Conservation (phyloP, 2,888 invertebrate species). For the Mimachlamys varia region DNA sequence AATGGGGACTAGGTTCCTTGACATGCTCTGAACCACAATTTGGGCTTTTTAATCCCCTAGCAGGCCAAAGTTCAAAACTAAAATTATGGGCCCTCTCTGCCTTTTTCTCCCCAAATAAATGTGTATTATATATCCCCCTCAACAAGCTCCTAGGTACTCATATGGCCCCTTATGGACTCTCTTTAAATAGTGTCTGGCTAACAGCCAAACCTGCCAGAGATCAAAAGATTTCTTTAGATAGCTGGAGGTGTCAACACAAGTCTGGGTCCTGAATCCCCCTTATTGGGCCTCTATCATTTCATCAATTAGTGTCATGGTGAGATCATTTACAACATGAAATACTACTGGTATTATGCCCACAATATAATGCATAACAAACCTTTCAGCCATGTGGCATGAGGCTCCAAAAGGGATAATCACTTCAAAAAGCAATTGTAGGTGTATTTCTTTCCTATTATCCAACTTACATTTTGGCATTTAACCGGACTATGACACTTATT, state of each 20-base stretch:
- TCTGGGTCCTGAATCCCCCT: slow-evolving; percentile 7
- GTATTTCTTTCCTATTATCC: neutral
- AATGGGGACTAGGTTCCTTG: no score
- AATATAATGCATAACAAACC: slow-evolving; percentile 39
- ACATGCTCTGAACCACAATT: no score
- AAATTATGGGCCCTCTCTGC: neutral
- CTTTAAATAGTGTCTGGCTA: neutral
- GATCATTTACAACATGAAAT: slow-evolving; percentile 40
- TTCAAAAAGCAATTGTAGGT: neutral
- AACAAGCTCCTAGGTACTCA: neutral
- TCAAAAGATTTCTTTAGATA: slow-evolving; percentile 29
- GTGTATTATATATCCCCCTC: neutral
- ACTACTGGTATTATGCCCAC: slow-evolving; percentile 31
- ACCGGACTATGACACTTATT: no score
- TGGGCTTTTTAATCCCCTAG: neutral
- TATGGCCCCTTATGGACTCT: neutral
- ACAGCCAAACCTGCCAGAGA: slow-evolving; percentile 25
- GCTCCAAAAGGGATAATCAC: neutral
- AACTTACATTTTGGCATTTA: no score
- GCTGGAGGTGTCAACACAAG: neutral
- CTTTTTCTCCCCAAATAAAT: neutral
- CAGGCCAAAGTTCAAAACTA: no score
- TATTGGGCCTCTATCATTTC: slow-evolving; percentile 18
- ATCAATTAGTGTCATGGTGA: slow-evolving; percentile 42
- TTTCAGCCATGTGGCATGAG: slow-evolving; percentile 24